A percentile compares a stretch with the other conserved stretches of the same genome.
Conservation (phyloP, 2,888 invertebrate species). For the Caradrina clavipalpis region DNA sequence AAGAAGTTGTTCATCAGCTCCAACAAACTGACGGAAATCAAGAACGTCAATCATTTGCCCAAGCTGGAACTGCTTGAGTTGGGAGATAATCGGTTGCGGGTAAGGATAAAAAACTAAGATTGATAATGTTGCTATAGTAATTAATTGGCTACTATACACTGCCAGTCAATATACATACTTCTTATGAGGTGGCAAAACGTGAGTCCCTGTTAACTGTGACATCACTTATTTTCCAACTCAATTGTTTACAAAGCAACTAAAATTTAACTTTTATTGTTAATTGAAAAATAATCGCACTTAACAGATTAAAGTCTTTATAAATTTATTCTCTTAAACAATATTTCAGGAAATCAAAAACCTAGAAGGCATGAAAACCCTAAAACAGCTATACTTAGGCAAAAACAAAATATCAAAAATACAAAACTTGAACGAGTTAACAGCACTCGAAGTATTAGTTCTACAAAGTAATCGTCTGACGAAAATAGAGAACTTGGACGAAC, state of each 20-base stretch:
- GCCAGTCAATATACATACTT: too few relatives aligned
- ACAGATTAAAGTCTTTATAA: too few relatives aligned
- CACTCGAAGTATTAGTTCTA: constrained; percentile 95
- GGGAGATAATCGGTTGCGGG: constrained; percentile 98
- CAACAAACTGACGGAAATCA: constrained; percentile 96
- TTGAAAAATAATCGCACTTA: too few relatives aligned
- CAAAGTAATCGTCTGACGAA: constrained; percentile 97
- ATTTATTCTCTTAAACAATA: background rate
- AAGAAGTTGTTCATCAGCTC: constrained; percentile 97
- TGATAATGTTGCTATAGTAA: too few relatives aligned
- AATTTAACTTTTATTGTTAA: too few relatives aligned
- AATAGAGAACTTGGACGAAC: constrained; percentile 95
- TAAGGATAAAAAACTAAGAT: constrained; percentile 75
- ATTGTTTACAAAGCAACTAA: too few relatives aligned
- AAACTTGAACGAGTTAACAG: constrained; percentile 93
- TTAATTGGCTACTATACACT: too few relatives aligned
- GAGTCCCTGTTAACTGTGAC: too few relatives aligned
- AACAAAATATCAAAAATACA: constrained; percentile 98
- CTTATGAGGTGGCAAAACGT: too few relatives aligned
- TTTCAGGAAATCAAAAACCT: constrained; percentile 96
- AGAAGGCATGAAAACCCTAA: constrained; percentile 93
- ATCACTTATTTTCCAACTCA: too few relatives aligned
- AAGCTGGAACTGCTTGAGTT: constrained; percentile 96
- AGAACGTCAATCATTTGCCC: constrained; percentile 95
- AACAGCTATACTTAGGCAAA: constrained; percentile 97